Evolutionary conservation across 2,888 invertebrate genomes (phyloP), one percentile per base, ranked within the genome.

Genomic region (Ormyrus pomaceus): DNA sequence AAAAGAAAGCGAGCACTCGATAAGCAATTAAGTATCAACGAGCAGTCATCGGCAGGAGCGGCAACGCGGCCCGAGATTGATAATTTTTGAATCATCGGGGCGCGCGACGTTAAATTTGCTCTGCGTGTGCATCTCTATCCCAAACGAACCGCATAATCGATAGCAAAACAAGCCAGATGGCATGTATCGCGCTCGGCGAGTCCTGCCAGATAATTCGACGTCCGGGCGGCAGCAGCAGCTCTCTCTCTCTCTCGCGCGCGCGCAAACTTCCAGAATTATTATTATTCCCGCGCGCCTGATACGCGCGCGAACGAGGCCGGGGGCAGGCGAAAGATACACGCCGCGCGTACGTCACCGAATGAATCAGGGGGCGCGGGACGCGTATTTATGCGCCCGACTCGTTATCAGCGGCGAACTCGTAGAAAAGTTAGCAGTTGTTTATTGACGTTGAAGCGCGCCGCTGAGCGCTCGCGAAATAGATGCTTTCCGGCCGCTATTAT

Each of bases 231-330:
- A 19, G 1, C 19, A 19, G 1, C 19, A 13, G 13, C 19, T 19
- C 19, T 19, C 19, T 19, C 19, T 19, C 19, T 19, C 19, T 19
- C 1, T 19, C 19, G 1, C 19, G 1, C 19, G 1, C 45, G 53
- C n/a, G 51, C 45, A 71, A 69, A 78, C 73, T 78, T 73, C 50
- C 62, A 50, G 56, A 79, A 73, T 79, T 79, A 79, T 79, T 79
- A 79, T 73, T 79, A 73, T 64, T 77, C 62, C 34, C 19, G 50
- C 13, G 66, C 34, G 19, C 70, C 62, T 51, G 73, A 73, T 78
- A 62, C 13, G 51, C 13, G 45, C 59, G 46, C 19, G 53, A 34
- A 48, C 53, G 45, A 59, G 51, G 46, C 11, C 11, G 45, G 53
- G 2, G 19, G 19, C 19, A 2, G 19, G 13, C 50, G 65, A 66